These are phyloP conservation scores for Stegodyphus mimosarum DNA, from an alignment of 1,140 invertebrate genomes.

Conservation along the genomic window DNA sequence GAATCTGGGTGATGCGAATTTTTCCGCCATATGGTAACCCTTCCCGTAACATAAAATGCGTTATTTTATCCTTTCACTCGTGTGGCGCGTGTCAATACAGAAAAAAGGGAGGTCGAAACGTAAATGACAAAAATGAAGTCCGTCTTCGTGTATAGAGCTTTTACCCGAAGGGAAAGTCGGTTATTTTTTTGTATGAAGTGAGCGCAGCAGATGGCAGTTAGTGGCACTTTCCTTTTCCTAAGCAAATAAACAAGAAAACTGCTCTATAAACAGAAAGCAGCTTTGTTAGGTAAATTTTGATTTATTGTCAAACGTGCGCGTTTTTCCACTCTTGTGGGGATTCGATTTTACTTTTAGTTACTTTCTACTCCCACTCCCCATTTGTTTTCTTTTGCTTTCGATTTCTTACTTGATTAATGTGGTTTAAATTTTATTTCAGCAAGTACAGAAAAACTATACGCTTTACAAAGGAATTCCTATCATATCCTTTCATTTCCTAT, in stretches of 20 bases:
- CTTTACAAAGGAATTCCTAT: too few species aligned
- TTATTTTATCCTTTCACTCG: too few species aligned
- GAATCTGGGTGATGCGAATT: too few species aligned
- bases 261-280: background rate
- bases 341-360: too few species aligned
- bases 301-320: slow-evolving; percentile 7
- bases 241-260: slow-evolving; percentile 29
- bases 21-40: too few species aligned
- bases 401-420: background rate
- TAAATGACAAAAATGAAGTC: slow-evolving; percentile 37
- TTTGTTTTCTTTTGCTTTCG: background rate
- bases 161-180: background rate
- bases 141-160: slow-evolving; percentile 6
- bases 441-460: background rate
- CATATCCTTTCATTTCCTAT: too few species aligned
- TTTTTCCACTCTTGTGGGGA: background rate
- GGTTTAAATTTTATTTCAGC: background rate
- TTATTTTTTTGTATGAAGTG: slow-evolving; percentile 24
- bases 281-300: slow-evolving; percentile 40
- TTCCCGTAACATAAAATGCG: too few species aligned
- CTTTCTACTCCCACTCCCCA: too few species aligned
- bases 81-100: slow-evolving; percentile 13
- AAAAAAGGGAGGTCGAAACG: background rate
- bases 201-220: slow-evolving; percentile 23
- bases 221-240: slow-evolving; percentile 37